Percentiles rank a stretch among this genome's conserved stretches.
Evolutionary conservation across 2,113 vertebrate genomes (phyloP).

Genomic region (Bubo bubo): DNA sequence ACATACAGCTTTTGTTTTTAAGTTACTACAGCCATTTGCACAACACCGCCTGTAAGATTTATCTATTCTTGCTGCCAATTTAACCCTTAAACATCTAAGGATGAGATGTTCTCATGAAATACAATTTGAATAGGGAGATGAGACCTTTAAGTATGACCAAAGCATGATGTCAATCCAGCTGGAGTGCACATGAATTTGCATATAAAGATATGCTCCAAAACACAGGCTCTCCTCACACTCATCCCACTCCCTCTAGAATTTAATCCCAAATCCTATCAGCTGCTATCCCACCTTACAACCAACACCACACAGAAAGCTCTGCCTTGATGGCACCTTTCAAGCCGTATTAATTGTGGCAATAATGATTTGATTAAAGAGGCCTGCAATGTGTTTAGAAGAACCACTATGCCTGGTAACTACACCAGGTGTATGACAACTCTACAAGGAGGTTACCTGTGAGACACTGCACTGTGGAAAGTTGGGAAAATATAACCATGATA

Average conservation of each 20-base stretch:
- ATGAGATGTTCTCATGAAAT: neutral
- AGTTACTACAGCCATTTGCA: neutral
- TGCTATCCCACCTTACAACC: neutral
- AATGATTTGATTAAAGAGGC: neutral
- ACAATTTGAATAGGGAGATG: neutral
- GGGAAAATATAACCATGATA: neutral
- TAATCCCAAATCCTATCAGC: neutral
- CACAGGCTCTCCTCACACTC: neutral
- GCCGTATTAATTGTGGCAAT: neutral
- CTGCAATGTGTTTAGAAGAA: neutral
- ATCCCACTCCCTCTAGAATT: neutral
- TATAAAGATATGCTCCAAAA: neutral
- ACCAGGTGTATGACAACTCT: rapidly evolving
- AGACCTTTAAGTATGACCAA: neutral
- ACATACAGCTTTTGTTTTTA: neutral
- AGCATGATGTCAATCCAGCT: neutral
- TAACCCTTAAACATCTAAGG: neutral
- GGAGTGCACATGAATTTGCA: rapidly evolving
- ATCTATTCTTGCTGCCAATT: neutral
- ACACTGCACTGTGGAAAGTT: neutral
- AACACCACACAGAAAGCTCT: neutral
- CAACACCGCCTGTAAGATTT: neutral
- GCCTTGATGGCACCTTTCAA: conserved; percentile 28
- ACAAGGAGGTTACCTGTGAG: neutral
- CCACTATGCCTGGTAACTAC: neutral